phyloP scores from a whole-genome alignment of 2,888 invertebrate genomes.

The Mamestra brassicae region DNA sequence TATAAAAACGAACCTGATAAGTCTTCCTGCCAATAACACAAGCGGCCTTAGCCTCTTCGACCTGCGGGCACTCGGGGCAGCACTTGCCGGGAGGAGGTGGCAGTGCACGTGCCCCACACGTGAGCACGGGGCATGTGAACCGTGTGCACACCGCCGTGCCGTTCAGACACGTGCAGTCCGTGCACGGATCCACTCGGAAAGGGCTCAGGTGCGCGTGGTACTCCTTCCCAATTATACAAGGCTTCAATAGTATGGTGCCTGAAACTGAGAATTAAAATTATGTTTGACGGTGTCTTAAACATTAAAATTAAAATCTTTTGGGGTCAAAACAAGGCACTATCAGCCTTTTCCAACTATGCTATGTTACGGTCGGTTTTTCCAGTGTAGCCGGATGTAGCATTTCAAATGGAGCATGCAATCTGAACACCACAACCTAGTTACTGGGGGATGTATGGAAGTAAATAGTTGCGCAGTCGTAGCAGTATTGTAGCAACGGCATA shows the following conservation, averaged over 20 bases:
- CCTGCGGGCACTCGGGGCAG: conserved; percentile 94
- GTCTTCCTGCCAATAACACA: conserved; percentile 92
- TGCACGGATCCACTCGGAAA: conserved; percentile 94
- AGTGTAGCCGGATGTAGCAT: background rate
- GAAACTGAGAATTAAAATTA: conserved; percentile 71
- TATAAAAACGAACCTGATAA: conserved; percentile 92
- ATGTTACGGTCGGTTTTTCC: background rate
- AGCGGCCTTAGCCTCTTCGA: conserved; percentile 93
- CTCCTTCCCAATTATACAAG: conserved; percentile 94
- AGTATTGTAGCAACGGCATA: background rate
- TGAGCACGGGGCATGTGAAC: conserved; percentile 96
- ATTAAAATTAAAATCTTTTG: background rate
- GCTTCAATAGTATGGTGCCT: conserved; percentile 82
- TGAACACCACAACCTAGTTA: background rate
- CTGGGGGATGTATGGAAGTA: background rate
- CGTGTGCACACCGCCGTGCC: conserved; percentile 95
- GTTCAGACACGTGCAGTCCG: conserved; percentile 95
- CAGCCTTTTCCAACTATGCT: background rate
- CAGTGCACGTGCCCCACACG: conserved; percentile 95
- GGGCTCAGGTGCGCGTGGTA: conserved; percentile 92
- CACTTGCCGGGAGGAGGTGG: conserved; percentile 93
- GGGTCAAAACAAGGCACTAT: background rate
- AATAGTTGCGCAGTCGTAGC: background rate
- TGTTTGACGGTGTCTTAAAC: background rate
- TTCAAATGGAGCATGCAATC: background rate